Evolutionary conservation across 2,797 vertebrate genomes (phyloP).

Genomic region (Cottoperca gobio): DNA sequence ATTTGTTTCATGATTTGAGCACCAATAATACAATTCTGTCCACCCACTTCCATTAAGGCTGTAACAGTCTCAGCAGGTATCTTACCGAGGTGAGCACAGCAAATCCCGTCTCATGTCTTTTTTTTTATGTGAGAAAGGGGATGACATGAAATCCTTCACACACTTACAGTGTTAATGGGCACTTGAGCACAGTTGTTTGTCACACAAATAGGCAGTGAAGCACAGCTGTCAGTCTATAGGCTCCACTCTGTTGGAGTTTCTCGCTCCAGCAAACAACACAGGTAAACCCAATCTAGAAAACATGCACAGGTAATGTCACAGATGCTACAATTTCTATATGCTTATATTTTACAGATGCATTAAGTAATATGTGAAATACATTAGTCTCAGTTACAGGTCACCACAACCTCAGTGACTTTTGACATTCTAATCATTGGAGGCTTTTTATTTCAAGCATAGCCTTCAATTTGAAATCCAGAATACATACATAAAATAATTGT

Average conservation of each 20-base stretch:
- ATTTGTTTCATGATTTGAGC: no score
- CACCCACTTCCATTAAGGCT: background rate
- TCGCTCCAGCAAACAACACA: no score
- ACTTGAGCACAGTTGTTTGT: background rate
- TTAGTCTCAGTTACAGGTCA: background rate
- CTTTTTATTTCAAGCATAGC: background rate
- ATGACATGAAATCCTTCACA: background rate
- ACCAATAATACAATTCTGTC: no score
- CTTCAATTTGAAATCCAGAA: background rate
- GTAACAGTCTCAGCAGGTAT: constrained; percentile 1
- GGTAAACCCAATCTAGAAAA: background rate
- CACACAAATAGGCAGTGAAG: background rate
- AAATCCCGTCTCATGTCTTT: background rate
- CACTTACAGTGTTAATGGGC: background rate
- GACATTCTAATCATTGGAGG: background rate
- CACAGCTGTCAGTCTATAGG: background rate
- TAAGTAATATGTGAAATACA: background rate
- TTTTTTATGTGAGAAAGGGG: background rate
- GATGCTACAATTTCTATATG: background rate
- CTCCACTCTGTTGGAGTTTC: no score
- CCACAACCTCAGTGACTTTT: background rate
- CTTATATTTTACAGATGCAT: background rate
- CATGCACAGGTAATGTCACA: no score
- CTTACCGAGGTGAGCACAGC: background rate
- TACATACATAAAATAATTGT: background rate